A percentile compares a stretch with the other conserved stretches of the same genome.
These are phyloP conservation scores for Lagria hirta DNA, from an alignment of 2,888 invertebrate species.

Conservation along the genomic window DNA sequence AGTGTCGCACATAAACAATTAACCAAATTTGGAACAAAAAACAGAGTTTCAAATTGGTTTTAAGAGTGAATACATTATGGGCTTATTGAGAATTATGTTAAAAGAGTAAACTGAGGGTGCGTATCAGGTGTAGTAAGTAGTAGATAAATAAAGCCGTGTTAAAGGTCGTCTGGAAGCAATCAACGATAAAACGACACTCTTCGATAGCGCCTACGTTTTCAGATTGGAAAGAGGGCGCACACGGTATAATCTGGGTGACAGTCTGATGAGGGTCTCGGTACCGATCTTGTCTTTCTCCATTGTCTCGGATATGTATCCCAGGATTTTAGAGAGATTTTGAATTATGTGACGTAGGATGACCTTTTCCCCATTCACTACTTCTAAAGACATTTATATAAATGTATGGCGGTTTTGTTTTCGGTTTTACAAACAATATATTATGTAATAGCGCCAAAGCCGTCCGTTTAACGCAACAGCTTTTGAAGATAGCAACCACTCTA, in stretches of 20 bases:
- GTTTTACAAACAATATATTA: no score
- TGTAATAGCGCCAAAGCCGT: no score
- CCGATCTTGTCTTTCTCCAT: slow-evolving; percentile 29
- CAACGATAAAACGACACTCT: slow-evolving; percentile 26
- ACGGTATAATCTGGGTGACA: slow-evolving; percentile 28
- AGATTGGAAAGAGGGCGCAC: slow-evolving; percentile 27
- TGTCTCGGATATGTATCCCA: slow-evolving; percentile 29
- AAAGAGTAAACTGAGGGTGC: slow-evolving; percentile 3
- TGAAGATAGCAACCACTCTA: no score
- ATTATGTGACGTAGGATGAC: slow-evolving; percentile 28
- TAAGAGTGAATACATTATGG: no score
- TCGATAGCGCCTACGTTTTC: slow-evolving; percentile 21
- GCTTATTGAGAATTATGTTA: slow-evolving; percentile 12
- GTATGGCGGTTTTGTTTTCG: slow-evolving; percentile 20
- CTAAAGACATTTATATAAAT: slow-evolving; percentile 25
- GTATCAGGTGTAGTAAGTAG: slow-evolving; percentile 22
- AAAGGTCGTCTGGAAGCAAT: slow-evolving; percentile 26
- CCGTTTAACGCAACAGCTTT: no score
- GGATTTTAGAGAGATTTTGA: slow-evolving; percentile 30
- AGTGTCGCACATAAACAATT: no score
- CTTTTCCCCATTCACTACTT: slow-evolving; percentile 28
- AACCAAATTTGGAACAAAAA: no score
- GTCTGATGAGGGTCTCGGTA: slow-evolving; percentile 29
- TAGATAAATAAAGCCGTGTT: slow-evolving; percentile 24
- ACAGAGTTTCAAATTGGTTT: no score